Conservation (phyloP, 2,888 invertebrate species). For the Drosophila testacea region DNA sequence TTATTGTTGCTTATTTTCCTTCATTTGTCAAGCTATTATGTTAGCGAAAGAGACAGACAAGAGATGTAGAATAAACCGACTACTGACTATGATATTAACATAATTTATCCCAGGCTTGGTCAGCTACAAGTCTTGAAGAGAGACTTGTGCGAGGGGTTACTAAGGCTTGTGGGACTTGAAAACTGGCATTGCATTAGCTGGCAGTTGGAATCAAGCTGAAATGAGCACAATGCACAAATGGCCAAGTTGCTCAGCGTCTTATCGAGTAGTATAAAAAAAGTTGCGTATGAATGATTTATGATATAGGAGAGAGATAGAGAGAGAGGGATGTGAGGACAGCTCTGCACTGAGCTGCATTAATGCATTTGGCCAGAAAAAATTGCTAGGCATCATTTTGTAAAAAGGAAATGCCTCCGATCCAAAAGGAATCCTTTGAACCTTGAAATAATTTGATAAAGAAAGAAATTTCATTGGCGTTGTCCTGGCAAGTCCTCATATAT, state of each 20-base stretch:
- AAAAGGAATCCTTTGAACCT: neutral
- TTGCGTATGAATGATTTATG: slow-evolving; percentile 75
- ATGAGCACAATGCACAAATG: slow-evolving; percentile 26
- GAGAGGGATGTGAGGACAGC: slow-evolving; percentile 1
- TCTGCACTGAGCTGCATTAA: slow-evolving; percentile 36
- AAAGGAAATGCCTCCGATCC: slow-evolving; percentile 19
- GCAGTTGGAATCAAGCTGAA: slow-evolving; percentile 24
- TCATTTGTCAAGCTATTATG: slow-evolving; percentile 71
- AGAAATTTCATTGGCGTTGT: slow-evolving; percentile 28
- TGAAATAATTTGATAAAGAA: slow-evolving; percentile 15
- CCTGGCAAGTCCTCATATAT: slow-evolving; percentile 17
- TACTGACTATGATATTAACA: slow-evolving; percentile 66
- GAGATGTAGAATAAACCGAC: slow-evolving; percentile 25
- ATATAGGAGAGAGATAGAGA: slow-evolving; percentile 19
- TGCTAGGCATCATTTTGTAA: slow-evolving; percentile 30
- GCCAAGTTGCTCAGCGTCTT: slow-evolving; percentile 46
- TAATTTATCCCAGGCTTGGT: slow-evolving; percentile 68
- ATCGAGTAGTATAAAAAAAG: slow-evolving; percentile 65
- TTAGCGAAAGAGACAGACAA: slow-evolving; percentile 17
- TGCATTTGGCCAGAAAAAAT: slow-evolving; percentile 52
- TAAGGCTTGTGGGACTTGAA: slow-evolving; percentile 44
- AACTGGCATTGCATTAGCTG: slow-evolving; percentile 44
- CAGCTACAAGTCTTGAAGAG: slow-evolving; percentile 24
- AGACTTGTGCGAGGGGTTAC: neutral
- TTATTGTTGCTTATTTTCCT: slow-evolving; percentile 35